phyloP scores from a whole-genome alignment of 2,888 invertebrate genomes.

The Philereme transversata region DNA sequence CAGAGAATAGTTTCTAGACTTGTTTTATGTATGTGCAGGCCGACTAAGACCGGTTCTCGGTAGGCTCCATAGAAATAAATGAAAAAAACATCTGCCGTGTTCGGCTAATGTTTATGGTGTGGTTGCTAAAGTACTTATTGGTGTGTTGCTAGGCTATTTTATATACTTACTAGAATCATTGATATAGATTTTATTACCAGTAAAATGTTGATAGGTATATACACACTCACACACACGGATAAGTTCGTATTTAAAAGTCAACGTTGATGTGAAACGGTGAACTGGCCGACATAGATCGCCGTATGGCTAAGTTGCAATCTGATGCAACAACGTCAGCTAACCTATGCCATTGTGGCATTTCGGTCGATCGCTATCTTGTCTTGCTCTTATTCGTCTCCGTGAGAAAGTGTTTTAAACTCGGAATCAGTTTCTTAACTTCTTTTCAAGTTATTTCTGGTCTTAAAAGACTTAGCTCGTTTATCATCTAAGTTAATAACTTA shows the following conservation, averaged over 20 bases:
- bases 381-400: slow-evolving; percentile 45
- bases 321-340: slow-evolving; percentile 46
- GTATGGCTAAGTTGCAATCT: slow-evolving; percentile 22
- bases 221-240: too few relatives aligned
- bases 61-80: slow-evolving; percentile 39
- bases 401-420: slow-evolving; percentile 41
- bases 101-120: slow-evolving; percentile 40
- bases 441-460: slow-evolving; percentile 28
- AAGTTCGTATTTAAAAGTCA: neutral
- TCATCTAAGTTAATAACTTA: slow-evolving; percentile 26
- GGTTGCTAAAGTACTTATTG: slow-evolving; percentile 40
- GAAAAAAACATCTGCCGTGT: slow-evolving; percentile 35
- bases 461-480: slow-evolving; percentile 25
- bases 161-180: too few relatives aligned
- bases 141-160: slow-evolving; percentile 2
- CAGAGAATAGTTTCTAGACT: slow-evolving; percentile 51
- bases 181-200: too few relatives aligned
- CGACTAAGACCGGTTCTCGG: slow-evolving; percentile 50
- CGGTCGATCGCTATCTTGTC: slow-evolving; percentile 44
- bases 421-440: slow-evolving; percentile 19
- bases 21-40: slow-evolving; percentile 43
- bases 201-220: too few relatives aligned
- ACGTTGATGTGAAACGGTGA: neutral
- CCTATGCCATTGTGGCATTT: slow-evolving; percentile 59
- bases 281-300: slow-evolving; percentile 4